Evolutionary conservation across 2,888 invertebrate genomes (phyloP).

Genomic region (Pediacus dermestoides): DNA sequence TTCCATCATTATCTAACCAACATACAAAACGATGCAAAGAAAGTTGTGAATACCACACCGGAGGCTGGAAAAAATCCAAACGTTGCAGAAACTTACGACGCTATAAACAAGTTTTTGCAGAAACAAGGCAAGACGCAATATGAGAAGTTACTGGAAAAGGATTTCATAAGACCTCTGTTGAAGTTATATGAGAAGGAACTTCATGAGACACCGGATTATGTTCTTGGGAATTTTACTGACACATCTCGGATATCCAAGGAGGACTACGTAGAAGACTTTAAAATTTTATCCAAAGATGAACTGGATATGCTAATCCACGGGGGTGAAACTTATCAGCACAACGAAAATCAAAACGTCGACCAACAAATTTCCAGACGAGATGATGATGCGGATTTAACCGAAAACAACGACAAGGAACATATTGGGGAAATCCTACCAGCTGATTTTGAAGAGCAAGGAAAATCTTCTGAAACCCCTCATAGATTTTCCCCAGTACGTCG

Average conservation of each 20-base stretch:
- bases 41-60: slow-evolving; percentile 10
- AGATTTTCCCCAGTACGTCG: slow-evolving; percentile 13
- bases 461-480: slow-evolving; percentile 6
- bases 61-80: slow-evolving; percentile 7
- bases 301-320: slow-evolving; percentile 35
- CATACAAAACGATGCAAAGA: slow-evolving; percentile 28
- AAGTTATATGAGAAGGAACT: slow-evolving; percentile 39
- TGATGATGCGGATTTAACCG: slow-evolving; percentile 31
- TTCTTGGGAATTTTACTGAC: slow-evolving; percentile 25
- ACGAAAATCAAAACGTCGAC: slow-evolving; percentile 16
- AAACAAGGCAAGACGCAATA: slow-evolving; percentile 40
- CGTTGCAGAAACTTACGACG: slow-evolving; percentile 23
- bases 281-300: slow-evolving; percentile 37
- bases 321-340: slow-evolving; percentile 33
- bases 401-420: slow-evolving; percentile 41
- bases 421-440: slow-evolving; percentile 47
- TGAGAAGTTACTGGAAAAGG: slow-evolving; percentile 42
- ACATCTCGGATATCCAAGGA: slow-evolving; percentile 39
- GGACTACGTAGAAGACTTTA: slow-evolving; percentile 37
- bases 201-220: slow-evolving; percentile 29
- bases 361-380: slow-evolving; percentile 13
- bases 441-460: slow-evolving; percentile 5
- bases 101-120: slow-evolving; percentile 36
- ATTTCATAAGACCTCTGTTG: slow-evolving; percentile 44
- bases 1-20: slow-evolving; percentile 36